A percentile compares a stretch with the other conserved stretches of the same genome.
Conservation (phyloP, 2,888 invertebrate genomes). For the Tyria jacobaeae region DNA sequence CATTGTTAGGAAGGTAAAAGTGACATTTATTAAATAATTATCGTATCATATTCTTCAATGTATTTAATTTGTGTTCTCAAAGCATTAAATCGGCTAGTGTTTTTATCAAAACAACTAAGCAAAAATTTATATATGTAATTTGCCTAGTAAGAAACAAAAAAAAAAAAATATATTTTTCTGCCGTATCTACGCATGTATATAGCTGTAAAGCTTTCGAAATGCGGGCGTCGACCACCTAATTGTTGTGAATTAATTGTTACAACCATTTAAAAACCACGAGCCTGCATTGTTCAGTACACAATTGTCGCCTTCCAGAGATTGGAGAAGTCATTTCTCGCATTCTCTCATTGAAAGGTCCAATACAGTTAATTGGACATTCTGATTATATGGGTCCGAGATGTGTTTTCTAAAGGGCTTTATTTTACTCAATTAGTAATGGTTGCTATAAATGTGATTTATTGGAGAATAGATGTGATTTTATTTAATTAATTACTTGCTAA, state of each 20-base stretch:
- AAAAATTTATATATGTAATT: not conserved
- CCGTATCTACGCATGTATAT: slow-evolving; percentile 45
- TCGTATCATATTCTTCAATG: no score
- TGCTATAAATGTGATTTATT: slow-evolving; percentile 13
- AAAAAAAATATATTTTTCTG: not conserved
- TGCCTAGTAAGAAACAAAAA: not conserved
- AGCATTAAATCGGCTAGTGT: no score
- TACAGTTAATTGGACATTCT: slow-evolving; percentile 70
- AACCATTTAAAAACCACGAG: slow-evolving; percentile 85
- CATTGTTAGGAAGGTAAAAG: slow-evolving; percentile 17
- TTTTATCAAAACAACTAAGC: no score
- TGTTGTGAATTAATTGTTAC: slow-evolving; percentile 86
- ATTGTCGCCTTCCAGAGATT: slow-evolving; percentile 80
- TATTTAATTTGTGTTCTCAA: no score
- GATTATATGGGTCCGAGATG: slow-evolving; percentile 61
- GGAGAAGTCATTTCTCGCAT: slow-evolving; percentile 73
- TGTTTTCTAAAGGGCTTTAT: slow-evolving; percentile 30
- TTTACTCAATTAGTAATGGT: slow-evolving; percentile 28
- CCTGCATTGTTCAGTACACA: slow-evolving; percentile 75
- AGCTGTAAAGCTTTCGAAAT: slow-evolving; percentile 72
- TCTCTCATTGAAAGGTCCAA: slow-evolving; percentile 69
- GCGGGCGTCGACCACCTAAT: slow-evolving; percentile 84
- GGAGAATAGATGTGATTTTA: not conserved
- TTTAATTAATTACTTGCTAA: slow-evolving; percentile 3
- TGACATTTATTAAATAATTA: no score